Conservation (phyloP, 1,140 invertebrate genomes). For the Musca domestica region DNA sequence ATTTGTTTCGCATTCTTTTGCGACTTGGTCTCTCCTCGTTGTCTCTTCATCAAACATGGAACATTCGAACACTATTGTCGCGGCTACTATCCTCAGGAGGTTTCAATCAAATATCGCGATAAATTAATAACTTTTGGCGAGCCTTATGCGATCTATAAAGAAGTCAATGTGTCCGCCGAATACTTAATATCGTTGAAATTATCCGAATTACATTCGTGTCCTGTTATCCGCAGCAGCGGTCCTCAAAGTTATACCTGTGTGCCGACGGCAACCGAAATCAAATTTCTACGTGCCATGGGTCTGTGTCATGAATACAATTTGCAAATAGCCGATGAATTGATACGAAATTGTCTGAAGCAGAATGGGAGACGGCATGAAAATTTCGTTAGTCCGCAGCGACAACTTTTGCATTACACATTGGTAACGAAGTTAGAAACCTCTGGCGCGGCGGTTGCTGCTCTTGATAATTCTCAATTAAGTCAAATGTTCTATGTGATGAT, state of each 20-base stretch:
- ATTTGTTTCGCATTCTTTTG: background rate
- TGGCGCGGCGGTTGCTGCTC: background rate
- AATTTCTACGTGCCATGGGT: background rate
- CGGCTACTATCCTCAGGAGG: slow-evolving; percentile 6
- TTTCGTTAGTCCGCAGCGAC: background rate
- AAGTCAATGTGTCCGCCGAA: background rate
- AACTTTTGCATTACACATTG: background rate
- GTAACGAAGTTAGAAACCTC: background rate
- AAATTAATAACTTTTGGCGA: background rate
- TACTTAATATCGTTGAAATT: background rate
- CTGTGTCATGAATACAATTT: background rate
- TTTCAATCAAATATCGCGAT: slow-evolving; percentile 15
- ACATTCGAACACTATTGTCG: background rate
- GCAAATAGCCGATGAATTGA: background rate
- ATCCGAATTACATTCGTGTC: background rate
- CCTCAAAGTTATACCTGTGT: background rate
- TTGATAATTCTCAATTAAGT: background rate
- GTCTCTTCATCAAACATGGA: background rate
- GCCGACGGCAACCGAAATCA: background rate
- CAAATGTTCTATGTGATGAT: background rate
- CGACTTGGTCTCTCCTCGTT: background rate
- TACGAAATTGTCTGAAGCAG: slow-evolving; percentile 2
- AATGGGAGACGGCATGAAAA: background rate
- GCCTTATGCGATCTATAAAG: background rate
- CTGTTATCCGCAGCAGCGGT: background rate